Base-by-base conservation (phyloP, 2,888 invertebrate species). In the Thymelicus sylvestris region DNA sequence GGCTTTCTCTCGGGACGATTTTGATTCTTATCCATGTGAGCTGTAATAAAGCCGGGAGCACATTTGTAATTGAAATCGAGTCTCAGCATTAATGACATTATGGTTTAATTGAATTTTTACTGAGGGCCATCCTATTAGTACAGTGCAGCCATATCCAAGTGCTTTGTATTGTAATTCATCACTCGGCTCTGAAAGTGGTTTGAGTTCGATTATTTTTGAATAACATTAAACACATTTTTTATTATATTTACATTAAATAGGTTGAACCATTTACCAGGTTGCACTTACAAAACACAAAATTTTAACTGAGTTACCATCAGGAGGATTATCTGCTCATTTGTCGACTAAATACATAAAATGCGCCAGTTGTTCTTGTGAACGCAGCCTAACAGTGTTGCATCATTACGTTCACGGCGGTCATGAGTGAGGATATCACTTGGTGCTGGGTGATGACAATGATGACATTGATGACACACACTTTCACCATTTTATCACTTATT, bases 401-500 rank as follows among this genome's bases (percentile, higher is more conserved):
- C 55, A 66, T 41, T 7, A 13, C 15, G 7, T 60, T 12, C 55
- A 39, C 41, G 39, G 44, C 55, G 19, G 12, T 57, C 52, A 55
- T 13, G 39, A 19, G 55, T 66, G 65, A 66, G 55, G 31, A 5
- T 31, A 3, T 15, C 44, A 55, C 57, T 55, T 66, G 73, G 73
- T 61, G 73, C 63, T 65, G 24, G 39, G 41, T 71, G 69, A 63
- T 72, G 31, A 31, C 31, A 31, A 31, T 31, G 31, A 31, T 31
- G 31, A 31, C 31, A 31, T 31, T 31, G 31, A 31, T 31, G 76
- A 77, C 76, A 69, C 73, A 72, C 66, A 77, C 76, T 77, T 76
- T 77, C 76, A 76, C 78, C 70, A 7, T 60, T 69, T 66, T 44
- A 63, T 61, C 55, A 57, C 47, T 62, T 67, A 68, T 67, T 72